Evolutionary conservation across 2,113 vertebrate genomes (phyloP), one percentile per base, ranked within the genome.

Genomic region (Boleophthalmus pectinirostris): DNA sequence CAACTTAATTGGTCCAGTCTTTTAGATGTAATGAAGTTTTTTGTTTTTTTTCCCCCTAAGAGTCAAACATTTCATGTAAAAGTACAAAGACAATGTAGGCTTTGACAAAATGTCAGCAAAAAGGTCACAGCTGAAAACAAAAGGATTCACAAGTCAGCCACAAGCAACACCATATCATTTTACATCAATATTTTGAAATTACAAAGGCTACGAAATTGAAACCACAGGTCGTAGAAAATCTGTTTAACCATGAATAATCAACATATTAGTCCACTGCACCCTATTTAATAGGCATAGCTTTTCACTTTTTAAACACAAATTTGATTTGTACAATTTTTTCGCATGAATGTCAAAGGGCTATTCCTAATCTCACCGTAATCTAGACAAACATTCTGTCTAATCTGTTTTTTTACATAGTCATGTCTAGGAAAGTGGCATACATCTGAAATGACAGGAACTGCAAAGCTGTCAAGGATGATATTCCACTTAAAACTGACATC

Each of bases 41-140:
- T 63, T 60, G n/a, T n/a, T n/a, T n/a, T n/a, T n/a, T n/a, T n/a
- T n/a, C n/a, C n/a, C n/a, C n/a, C n/a, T n/a, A n/a, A n/a, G n/a
- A n/a, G n/a, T 16, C 10, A 57, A 63, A 64, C 15, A 18, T 64
- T 64, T 35, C 18, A 33, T 64, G 61, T 64, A 64, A n/a, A 63
- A 64, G 21, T 64, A 61, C 25, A 18, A 9, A 43, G 7, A 43
- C 38, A 43, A 33, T 33, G 25, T 11, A 29, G 23, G 23, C 24
- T 24, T 15, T 11, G 1, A 25, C 12, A 23, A 60, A 24, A 29
- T 6, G 18, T 20, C 9, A 21, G 53, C 53, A 56, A 56, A 21
- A 56, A 54, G n/a, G 8, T 54, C 53, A 54, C 53, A 54, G 20
- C 8, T 56, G 53, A 15, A 25, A 25, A 15, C 5, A 14, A 33